These are phyloP conservation scores for Sycophila texana DNA, from an alignment of 2,888 invertebrate species.

Conservation along the genomic window DNA sequence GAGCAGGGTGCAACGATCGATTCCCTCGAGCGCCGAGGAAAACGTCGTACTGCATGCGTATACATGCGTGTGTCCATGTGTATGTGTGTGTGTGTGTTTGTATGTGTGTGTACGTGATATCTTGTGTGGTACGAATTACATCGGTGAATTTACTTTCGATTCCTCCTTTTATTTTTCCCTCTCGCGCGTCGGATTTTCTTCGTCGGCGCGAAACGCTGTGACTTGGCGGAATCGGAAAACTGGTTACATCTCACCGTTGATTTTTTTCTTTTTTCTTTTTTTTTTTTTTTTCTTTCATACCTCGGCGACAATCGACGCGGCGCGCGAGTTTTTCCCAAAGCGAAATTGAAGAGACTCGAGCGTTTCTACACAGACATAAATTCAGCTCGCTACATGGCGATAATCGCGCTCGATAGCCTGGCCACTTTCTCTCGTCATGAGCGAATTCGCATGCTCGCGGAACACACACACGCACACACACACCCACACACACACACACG, in stretches of 20 bases:
- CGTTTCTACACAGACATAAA: neutral
- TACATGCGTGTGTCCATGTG: neutral
- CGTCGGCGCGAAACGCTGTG: conserved; percentile 39
- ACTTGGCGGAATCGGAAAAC: conserved; percentile 42
- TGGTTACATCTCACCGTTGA: neutral
- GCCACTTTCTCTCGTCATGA: conserved; percentile 11
- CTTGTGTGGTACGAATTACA: neutral
- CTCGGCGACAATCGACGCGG: no score
- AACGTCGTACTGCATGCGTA: conserved; percentile 3
- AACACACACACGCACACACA: neutral
- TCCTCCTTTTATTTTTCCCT: neutral
- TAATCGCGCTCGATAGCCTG: neutral
- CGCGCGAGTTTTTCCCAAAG: no score
- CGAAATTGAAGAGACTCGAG: no score
- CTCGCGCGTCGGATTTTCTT: conserved; percentile 18
- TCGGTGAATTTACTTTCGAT: neutral
- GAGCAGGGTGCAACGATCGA: conserved; percentile 24
- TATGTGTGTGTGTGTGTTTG: neutral
- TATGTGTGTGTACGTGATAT: neutral
- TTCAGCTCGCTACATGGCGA: no score
- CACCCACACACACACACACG: neutral
- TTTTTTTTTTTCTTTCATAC: neutral
- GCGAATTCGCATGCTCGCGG: neutral
- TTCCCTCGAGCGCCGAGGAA: conserved; percentile 36
- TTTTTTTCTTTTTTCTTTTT: neutral